phyloP scores from a whole-genome alignment of 37 sponge, comb jelly and placozoan genomes.

The Geodia barretti region DNA sequence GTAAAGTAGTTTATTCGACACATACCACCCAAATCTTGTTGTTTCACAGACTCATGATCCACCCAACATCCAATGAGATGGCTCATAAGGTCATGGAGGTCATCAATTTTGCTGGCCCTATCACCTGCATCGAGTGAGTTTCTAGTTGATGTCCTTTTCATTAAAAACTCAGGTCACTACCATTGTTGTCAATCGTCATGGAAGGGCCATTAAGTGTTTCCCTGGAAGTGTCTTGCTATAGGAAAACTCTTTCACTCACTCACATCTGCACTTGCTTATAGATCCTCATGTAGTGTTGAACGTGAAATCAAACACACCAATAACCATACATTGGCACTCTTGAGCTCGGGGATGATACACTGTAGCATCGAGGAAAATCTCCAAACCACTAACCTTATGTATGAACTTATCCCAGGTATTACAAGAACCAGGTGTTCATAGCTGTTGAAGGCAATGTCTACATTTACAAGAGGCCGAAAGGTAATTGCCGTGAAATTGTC shows the following conservation, averaged over 20 bases:
- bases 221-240: too few species aligned
- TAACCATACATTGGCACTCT: too few species aligned
- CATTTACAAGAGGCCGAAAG: slow-evolving; percentile 35
- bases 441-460: slow-evolving; percentile 40
- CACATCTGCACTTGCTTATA: too few species aligned
- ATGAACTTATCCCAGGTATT: slow-evolving; percentile 39
- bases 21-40: neutral
- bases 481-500: neutral
- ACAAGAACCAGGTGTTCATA: slow-evolving; percentile 42
- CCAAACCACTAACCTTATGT: too few species aligned
- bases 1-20: neutral
- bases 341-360: too few species aligned
- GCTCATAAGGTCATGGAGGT: slow-evolving; percentile 8
- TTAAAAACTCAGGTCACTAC: neutral
- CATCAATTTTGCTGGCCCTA: neutral
- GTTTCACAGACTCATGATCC: slow-evolving; percentile 29
- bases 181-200: neutral
- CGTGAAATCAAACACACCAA: too few species aligned
- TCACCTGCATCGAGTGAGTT: too few species aligned
- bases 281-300: too few species aligned
- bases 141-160: too few species aligned
- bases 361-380: too few species aligned
- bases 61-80: slow-evolving; percentile 21
- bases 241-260: too few species aligned
- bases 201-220: neutral